Evolutionary conservation across 2,797 vertebrate genomes (phyloP).

Genomic region (Enoplosus armatus): DNA sequence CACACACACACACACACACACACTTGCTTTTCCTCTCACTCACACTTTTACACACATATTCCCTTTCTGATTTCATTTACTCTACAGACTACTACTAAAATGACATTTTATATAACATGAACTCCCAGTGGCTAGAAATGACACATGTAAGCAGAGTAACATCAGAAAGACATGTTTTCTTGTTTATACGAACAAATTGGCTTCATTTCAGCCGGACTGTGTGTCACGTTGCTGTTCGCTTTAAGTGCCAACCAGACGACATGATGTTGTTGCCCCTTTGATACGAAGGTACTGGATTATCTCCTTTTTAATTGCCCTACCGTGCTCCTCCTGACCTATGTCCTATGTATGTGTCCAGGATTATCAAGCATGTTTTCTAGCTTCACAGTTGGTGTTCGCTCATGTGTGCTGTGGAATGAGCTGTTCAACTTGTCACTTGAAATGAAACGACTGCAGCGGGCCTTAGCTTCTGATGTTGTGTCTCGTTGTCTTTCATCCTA

Average conservation of each 20-base stretch:
- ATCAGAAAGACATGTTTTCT: not conserved
- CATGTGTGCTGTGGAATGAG: not conserved
- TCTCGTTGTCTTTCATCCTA: slow-evolving; percentile 15
- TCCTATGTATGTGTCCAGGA: slow-evolving; percentile 12
- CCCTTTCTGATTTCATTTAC: slow-evolving; percentile 18
- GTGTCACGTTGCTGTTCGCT: slow-evolving; percentile 6
- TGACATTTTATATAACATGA: not conserved
- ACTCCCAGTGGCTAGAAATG: not conserved
- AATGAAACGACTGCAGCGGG: not conserved
- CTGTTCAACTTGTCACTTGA: slow-evolving; percentile 11
- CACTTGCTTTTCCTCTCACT: slow-evolving; percentile 28
- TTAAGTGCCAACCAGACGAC: not conserved
- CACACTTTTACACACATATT: slow-evolving; percentile 15
- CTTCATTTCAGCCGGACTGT: too few species aligned
- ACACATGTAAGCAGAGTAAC: not conserved
- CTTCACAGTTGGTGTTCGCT: not conserved
- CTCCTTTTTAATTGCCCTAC: slow-evolving; percentile 10
- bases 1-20: slow-evolving; percentile 18
- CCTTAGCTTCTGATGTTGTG: not conserved
- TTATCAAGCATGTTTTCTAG: not conserved
- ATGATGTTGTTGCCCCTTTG: not conserved
- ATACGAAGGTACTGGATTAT: not conserved
- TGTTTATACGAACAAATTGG: too few species aligned
- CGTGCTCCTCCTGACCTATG: slow-evolving; percentile 5
- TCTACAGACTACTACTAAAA: not conserved